Percentiles rank a stretch among this genome's conserved stretches.
phyloP scores from a whole-genome alignment of 2,888 invertebrate genomes.

The Hypsopygia costalis region DNA sequence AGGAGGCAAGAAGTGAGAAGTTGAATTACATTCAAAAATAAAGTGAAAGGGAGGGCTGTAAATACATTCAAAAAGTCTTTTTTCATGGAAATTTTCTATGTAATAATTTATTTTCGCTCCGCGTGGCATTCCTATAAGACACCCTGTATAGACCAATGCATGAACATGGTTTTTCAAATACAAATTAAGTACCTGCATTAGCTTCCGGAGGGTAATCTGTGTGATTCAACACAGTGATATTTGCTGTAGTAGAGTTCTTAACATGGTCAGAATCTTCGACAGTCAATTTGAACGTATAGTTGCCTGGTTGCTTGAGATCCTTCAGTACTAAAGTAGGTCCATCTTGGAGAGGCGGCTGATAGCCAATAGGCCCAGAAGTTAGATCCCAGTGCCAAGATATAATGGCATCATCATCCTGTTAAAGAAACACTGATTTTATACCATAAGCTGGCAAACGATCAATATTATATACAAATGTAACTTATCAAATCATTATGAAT shows the following conservation, averaged over 20 bases:
- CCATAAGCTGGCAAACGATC: too few relatives aligned
- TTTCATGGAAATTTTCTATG: too few relatives aligned
- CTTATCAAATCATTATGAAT: too few relatives aligned
- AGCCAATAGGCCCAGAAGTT: conserved; percentile 92
- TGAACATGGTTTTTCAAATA: too few relatives aligned
- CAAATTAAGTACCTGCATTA: conserved; percentile 93
- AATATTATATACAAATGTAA: too few relatives aligned
- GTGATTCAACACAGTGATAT: conserved; percentile 93
- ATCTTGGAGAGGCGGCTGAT: conserved; percentile 89
- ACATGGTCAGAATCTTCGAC: conserved; percentile 95
- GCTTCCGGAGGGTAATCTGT: conserved; percentile 97
- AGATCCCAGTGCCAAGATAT: conserved; percentile 96
- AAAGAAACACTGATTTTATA: conserved; percentile 1
- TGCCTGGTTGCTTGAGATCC: conserved; percentile 91
- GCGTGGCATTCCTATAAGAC: too few relatives aligned
- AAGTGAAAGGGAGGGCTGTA: too few relatives aligned
- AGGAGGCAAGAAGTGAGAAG: too few relatives aligned
- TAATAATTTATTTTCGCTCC: too few relatives aligned
- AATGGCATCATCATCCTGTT: conserved; percentile 91
- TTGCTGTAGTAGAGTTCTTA: conserved; percentile 91
- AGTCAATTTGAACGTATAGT: conserved; percentile 93
- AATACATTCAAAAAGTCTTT: too few relatives aligned
- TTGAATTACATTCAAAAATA: too few relatives aligned
- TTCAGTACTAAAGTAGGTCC: conserved; percentile 91
- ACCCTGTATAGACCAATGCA: too few relatives aligned